Percentiles rank a stretch among this genome's conserved stretches.
Conservation (phyloP, 1,140 invertebrate genomes). For the Acyrthosiphon pisum region DNA sequence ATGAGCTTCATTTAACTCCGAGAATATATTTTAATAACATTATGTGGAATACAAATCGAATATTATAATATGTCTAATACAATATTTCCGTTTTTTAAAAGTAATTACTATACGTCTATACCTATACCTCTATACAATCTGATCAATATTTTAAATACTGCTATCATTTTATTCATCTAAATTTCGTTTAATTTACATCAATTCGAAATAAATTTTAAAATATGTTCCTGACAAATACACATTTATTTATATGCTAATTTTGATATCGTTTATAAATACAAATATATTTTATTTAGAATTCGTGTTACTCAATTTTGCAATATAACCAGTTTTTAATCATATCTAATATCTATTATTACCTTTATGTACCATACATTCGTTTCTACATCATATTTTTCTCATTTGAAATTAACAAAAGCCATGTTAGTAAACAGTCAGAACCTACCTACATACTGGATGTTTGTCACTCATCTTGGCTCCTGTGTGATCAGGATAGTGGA, state of each 20-base stretch:
- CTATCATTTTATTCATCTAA: background rate
- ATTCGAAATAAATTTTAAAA: background rate
- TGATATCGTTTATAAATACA: background rate
- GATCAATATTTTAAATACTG: background rate
- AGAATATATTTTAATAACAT: background rate
- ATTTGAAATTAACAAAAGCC: background rate
- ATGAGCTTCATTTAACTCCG: background rate
- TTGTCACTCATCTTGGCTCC: background rate
- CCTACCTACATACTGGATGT: background rate
- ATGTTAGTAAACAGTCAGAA: background rate
- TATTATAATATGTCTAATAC: background rate
- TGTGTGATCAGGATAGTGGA: background rate
- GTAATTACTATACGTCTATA: background rate
- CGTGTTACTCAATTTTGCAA: background rate
- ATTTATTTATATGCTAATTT: background rate
- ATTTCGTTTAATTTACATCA: background rate
- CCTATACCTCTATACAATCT: background rate
- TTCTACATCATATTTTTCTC: background rate
- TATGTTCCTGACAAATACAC: background rate
- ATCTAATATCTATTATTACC: background rate
- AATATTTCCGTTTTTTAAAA: background rate
- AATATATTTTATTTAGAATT: background rate
- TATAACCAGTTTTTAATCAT: conserved; percentile 21
- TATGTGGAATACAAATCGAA: background rate
- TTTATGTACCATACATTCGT: background rate